Base-by-base conservation (phyloP, 2,113 vertebrate species). In the Blennius ocellaris region DNA sequence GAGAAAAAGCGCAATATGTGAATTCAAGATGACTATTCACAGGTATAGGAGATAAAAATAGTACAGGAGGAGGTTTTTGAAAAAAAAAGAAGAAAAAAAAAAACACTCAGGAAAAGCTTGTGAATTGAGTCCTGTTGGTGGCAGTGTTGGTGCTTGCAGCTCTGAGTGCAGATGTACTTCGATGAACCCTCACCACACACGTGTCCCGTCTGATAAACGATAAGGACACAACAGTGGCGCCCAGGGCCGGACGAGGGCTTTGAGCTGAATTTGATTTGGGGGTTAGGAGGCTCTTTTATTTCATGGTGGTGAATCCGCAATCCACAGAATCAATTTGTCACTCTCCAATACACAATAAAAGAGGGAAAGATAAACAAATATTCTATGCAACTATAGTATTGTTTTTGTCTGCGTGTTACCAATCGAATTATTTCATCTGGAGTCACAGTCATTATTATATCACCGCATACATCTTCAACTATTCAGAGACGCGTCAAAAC, bases 141-240 rank as follows among this genome's bases (percentile, higher is more conserved):
- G 88, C 90, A 91, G 78, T 89, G 73, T 91, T 85, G 83, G 57
- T 60, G 54, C 78, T 87, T 85, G 4, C 50, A 72, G 70, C 16
- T 36, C 43, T 38, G 40, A 1, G 36, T 69, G 71, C 2, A 68
- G 37, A 7, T 60, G 48, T 30, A 40, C 69, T 73, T 40, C 6
- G 14, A 43, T 67, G 57, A 79, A 69, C 74, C 60, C 15, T 52
- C 44, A 41, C 40, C 73, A 67, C 69, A 79, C 70, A 50, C 15
- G 8, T 47, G 66, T 64, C 56, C n/a, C 7, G 39, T 53, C 64
- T 79, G 82, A 86, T 68, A 74, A 82, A 85, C 65, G 82, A 85
- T 63, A 64, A 64, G 67, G 54, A 71, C 55, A 84, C 62, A 78
- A 69, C 58, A 63, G 78, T 16, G 43, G 59, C 59, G 78, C 73